phyloP scores from a whole-genome alignment of 2,888 invertebrate genomes.

The Lasiommata megera region DNA sequence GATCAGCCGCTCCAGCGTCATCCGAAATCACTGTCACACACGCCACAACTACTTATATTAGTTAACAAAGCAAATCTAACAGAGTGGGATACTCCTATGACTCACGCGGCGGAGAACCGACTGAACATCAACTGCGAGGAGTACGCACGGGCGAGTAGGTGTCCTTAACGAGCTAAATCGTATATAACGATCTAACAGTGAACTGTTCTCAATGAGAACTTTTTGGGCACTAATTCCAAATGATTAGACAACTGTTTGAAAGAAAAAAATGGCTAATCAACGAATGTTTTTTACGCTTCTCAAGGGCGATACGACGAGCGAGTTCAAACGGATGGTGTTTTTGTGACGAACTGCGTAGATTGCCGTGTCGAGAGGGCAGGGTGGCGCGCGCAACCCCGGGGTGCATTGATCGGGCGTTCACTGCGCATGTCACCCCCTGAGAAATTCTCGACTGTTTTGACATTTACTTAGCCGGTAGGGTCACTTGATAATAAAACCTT shows the following conservation, averaged over 20 bases:
- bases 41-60: conserved; percentile 43
- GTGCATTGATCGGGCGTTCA: conserved; percentile 73
- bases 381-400: conserved; percentile 72
- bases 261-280: conserved; percentile 29
- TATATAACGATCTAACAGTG: conserved; percentile 28
- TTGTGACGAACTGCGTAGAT: conserved; percentile 74
- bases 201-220: conserved; percentile 41
- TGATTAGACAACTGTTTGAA: conserved; percentile 34
- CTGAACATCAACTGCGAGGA: conserved; percentile 47
- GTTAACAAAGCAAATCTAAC: conserved; percentile 54
- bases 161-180: conserved; percentile 65
- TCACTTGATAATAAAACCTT: conserved; percentile 32
- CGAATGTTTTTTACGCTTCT: conserved; percentile 46
- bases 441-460: conserved; percentile 61
- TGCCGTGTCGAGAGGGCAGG: conserved; percentile 47
- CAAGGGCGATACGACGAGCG: conserved; percentile 58
- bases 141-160: conserved; percentile 59
- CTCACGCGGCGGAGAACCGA: conserved; percentile 62
- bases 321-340: conserved; percentile 57
- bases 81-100: conserved; percentile 68
- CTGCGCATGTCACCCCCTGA: conserved; percentile 65
- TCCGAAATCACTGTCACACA: conserved; percentile 60
- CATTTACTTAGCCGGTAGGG: conserved; percentile 48
- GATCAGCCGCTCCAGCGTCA: conserved; percentile 76
- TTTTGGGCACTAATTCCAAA: conserved; percentile 42